These are phyloP conservation scores for Scelioninae gen. 1 DNA, from an alignment of 2,888 invertebrate genomes.

Conservation along the genomic window DNA sequence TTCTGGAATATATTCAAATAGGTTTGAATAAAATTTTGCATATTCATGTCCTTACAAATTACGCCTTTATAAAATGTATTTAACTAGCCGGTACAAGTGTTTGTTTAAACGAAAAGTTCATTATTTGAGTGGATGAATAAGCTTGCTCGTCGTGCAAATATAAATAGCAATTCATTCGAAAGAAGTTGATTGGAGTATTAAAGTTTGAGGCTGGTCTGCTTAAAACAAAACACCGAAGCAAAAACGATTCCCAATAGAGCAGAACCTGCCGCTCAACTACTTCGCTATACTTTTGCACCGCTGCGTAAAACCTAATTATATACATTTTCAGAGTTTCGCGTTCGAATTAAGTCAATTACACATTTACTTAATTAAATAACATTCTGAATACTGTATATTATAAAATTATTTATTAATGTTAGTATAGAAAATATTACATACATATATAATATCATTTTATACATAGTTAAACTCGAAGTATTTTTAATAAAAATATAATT, in stretches of 20 bases:
- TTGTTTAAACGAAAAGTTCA: conserved; percentile 47
- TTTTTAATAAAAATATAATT: too few species aligned
- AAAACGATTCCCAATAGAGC: conserved; percentile 29
- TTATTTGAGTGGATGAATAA: conserved; percentile 47
- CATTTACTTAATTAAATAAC: not conserved
- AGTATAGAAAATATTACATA: too few species aligned
- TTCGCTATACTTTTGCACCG: conserved; percentile 9
- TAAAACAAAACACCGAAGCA: conserved; percentile 31
- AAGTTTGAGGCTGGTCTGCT: conserved; percentile 27
- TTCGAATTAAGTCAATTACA: not conserved
- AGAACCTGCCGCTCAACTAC: conserved; percentile 29
- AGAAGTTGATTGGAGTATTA: conserved; percentile 39
- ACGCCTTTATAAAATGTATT: conserved; percentile 18
- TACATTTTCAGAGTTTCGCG: not conserved
- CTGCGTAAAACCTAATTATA: conserved; percentile 2
- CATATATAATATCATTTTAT: too few species aligned
- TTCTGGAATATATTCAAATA: too few species aligned
- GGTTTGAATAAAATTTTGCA: not conserved
- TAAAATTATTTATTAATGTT: too few species aligned
- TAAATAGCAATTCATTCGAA: conserved; percentile 58
- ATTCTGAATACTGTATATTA: not conserved
- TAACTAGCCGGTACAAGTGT: conserved; percentile 36
- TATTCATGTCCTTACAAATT: conserved; percentile 23
- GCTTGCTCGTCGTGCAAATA: conserved; percentile 39
- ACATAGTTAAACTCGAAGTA: too few species aligned